These are phyloP conservation scores for Alces alces DNA, from an alignment of 2,113 vertebrate species.

Conservation along the genomic window DNA sequence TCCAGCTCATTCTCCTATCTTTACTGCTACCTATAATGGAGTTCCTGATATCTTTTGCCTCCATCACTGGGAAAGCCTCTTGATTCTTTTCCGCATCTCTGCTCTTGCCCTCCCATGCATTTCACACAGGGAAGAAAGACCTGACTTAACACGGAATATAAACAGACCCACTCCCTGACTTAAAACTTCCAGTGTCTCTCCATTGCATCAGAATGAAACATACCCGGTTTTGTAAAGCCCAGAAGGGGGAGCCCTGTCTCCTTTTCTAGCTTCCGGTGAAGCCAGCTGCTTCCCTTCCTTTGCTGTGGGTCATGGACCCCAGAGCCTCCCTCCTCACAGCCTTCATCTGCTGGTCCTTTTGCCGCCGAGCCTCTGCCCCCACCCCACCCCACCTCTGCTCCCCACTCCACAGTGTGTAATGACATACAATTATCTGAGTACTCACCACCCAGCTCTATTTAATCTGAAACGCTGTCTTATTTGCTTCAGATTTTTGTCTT, in stretches of 20 bases:
- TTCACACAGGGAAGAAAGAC: background rate
- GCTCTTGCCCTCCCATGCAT: background rate
- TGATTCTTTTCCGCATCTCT: background rate
- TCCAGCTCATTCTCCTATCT: background rate
- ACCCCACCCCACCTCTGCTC: background rate
- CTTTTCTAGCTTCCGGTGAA: background rate
- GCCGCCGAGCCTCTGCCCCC: background rate
- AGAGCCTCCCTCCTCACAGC: background rate
- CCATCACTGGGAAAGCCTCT: background rate
- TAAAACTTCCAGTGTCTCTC: background rate
- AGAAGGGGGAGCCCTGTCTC: background rate
- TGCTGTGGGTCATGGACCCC: background rate
- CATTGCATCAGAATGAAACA: no score
- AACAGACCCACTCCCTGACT: background rate
- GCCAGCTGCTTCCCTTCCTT: no score
- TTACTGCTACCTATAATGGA: background rate
- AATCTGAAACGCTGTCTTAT: background rate
- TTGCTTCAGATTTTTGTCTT: background rate
- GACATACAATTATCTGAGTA: background rate
- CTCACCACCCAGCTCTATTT: background rate
- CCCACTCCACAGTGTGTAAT: no score
- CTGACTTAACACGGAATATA: background rate
- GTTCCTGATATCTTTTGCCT: no score
- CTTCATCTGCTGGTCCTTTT: background rate
- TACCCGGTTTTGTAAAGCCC: fast-evolving